Conservation (phyloP, 2,888 invertebrate species). For the Colletes collaris region DNA sequence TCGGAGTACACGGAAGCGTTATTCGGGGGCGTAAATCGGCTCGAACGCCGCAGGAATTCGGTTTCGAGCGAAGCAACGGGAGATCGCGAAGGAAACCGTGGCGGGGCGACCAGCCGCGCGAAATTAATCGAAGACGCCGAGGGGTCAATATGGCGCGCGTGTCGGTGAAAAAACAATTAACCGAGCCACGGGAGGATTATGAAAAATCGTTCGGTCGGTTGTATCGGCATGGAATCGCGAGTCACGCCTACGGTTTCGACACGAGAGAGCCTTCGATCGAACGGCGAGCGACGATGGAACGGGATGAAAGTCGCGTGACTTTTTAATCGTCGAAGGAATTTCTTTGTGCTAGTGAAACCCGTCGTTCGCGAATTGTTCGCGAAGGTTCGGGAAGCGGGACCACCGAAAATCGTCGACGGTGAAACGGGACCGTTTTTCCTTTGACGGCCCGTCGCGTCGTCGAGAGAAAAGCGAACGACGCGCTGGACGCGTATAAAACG, state of each 20-base stretch:
- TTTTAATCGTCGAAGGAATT: conserved; percentile 70
- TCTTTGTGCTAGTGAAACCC: conserved; percentile 66
- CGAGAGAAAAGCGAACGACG: background rate
- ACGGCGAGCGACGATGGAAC: background rate
- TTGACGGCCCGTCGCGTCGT: conserved; percentile 12
- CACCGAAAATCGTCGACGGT: conserved; percentile 25
- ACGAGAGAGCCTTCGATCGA: background rate
- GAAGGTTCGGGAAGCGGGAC: conserved; percentile 22
- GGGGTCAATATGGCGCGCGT: background rate
- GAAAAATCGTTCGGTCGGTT: conserved; percentile 32
- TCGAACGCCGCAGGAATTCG: conserved; percentile 16
- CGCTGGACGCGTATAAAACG: conserved; percentile 5
- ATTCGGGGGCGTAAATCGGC: no score
- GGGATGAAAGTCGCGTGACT: conserved; percentile 56
- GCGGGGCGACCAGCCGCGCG: conserved; percentile 13
- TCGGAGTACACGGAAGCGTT: conserved; percentile 26
- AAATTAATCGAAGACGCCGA: background rate
- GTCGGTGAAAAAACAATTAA: conserved; percentile 41
- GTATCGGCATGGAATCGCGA: conserved; percentile 31
- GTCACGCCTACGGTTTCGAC: conserved; percentile 43
- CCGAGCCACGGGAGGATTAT: conserved; percentile 11
- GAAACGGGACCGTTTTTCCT: conserved; percentile 20
- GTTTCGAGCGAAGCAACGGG: conserved; percentile 48
- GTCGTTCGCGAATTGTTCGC: conserved; percentile 35
- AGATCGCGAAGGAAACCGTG: conserved; percentile 27